Conservation (phyloP, 1,140 invertebrate genomes). For the Holotrichia oblita region DNA sequence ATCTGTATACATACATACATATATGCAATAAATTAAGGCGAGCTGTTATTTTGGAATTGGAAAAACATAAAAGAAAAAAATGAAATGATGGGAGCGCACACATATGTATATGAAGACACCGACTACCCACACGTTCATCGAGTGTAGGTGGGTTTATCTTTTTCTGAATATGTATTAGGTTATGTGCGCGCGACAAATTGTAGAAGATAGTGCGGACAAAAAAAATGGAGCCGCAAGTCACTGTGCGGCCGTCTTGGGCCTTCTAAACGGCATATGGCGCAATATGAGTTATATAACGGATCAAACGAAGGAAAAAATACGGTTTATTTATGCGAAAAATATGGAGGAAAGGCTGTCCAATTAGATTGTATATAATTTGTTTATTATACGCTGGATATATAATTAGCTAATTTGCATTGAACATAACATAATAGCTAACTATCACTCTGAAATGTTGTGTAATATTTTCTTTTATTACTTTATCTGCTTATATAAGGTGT, state of each 20-base stretch:
- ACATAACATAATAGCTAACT: neutral
- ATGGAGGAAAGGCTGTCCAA: slow-evolving; percentile 2
- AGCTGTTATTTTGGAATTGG: slow-evolving; percentile 10
- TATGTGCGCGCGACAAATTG: slow-evolving; percentile 15
- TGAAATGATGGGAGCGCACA: neutral
- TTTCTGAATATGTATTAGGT: slow-evolving; percentile 17
- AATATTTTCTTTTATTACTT: slow-evolving; percentile 10
- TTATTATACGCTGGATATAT: neutral
- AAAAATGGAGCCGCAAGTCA: neutral
- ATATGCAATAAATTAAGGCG: neutral
- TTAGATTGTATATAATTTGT: neutral
- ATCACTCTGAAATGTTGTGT: neutral
- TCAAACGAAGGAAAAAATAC: neutral
- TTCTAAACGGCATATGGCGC: neutral
- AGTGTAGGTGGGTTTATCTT: neutral
- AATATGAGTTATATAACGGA: slow-evolving; percentile 14
- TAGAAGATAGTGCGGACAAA: neutral
- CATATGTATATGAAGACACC: neutral
- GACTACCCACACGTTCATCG: neutral
- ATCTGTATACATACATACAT: no score
- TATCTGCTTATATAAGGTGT: neutral
- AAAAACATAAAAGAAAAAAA: slow-evolving; percentile 14
- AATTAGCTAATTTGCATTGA: slow-evolving; percentile 8
- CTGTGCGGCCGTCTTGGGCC: neutral
- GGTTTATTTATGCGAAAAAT: slow-evolving; percentile 9